phyloP scores from a whole-genome alignment of 2,888 invertebrate genomes.

The Leucozona laternaria region DNA sequence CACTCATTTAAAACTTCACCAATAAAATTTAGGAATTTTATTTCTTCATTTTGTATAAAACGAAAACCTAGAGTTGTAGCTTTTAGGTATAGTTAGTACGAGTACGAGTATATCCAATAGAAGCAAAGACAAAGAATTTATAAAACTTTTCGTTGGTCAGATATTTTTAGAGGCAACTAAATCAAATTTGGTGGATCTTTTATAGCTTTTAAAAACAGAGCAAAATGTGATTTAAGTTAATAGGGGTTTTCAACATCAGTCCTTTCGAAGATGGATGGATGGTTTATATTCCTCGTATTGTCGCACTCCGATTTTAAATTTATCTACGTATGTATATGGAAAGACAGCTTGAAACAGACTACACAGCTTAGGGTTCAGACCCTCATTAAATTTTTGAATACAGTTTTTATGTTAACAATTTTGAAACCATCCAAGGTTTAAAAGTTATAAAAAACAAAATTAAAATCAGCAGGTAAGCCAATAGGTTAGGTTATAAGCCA shows the following conservation, averaged over 20 bases:
- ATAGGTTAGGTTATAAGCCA: no score
- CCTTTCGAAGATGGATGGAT: not conserved
- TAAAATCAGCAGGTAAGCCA: no score
- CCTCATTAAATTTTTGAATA: no score
- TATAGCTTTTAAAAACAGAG: constrained; percentile 14
- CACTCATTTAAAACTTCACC: constrained; percentile 64
- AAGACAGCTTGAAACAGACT: not conserved
- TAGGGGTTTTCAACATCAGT: not conserved
- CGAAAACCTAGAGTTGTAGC: not conserved
- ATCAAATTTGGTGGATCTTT: constrained; percentile 23
- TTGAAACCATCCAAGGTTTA: no score
- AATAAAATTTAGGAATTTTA: constrained; percentile 64
- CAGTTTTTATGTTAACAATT: no score
- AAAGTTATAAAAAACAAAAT: no score
- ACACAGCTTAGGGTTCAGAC: no score
- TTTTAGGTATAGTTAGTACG: not conserved
- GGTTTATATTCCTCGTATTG: not conserved
- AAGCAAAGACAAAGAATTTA: constrained; percentile 12
- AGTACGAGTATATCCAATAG: no score
- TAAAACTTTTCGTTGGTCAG: constrained; percentile 15
- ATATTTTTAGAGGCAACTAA: constrained; percentile 2
- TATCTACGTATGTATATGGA: not conserved
- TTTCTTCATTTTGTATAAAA: constrained; percentile 32
- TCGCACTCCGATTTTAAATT: not conserved
- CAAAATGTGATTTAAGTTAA: constrained; percentile 5